Conservation (phyloP, 1,140 invertebrate genomes). For the Portunus trituberculatus region DNA sequence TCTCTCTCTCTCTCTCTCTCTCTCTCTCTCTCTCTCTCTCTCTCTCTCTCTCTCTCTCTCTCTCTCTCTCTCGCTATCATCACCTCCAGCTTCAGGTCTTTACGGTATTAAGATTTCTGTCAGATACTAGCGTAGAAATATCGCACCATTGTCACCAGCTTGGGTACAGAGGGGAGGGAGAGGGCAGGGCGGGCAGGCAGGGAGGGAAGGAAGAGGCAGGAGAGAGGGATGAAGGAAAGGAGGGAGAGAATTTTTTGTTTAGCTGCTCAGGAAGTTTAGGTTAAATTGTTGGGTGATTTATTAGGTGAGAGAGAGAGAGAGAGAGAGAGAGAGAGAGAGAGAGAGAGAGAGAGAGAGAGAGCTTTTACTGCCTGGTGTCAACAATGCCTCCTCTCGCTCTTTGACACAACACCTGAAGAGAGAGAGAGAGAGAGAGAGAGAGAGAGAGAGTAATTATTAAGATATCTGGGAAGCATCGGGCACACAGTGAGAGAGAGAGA, state of each 20-base stretch:
- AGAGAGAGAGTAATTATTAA: background rate
- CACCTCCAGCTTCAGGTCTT: background rate
- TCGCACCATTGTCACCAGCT: background rate
- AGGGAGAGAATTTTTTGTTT: background rate
- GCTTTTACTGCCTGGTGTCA: too few species aligned
- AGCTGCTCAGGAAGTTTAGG: background rate
- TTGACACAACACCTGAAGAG: background rate
- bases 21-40: too few species aligned
- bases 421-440: background rate
- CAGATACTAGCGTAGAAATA: background rate
- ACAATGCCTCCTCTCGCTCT: too few species aligned
- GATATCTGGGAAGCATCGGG: background rate
- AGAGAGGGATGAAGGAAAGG: background rate
- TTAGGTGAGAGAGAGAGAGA: background rate
- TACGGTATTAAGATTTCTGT: background rate
- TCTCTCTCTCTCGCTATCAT: constrained; percentile 15
- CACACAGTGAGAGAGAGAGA: too few species aligned
- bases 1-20: background rate
- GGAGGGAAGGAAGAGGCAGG: background rate
- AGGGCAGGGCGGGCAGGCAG: background rate
- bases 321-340: too few species aligned
- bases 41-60: constrained; percentile 6
- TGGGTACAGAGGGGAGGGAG: background rate
- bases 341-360: too few species aligned
- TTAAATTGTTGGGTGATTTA: background rate